Percentiles rank a stretch among this genome's conserved stretches.
phyloP scores from a whole-genome alignment of 2,113 vertebrate genomes.

The Riparia riparia region DNA sequence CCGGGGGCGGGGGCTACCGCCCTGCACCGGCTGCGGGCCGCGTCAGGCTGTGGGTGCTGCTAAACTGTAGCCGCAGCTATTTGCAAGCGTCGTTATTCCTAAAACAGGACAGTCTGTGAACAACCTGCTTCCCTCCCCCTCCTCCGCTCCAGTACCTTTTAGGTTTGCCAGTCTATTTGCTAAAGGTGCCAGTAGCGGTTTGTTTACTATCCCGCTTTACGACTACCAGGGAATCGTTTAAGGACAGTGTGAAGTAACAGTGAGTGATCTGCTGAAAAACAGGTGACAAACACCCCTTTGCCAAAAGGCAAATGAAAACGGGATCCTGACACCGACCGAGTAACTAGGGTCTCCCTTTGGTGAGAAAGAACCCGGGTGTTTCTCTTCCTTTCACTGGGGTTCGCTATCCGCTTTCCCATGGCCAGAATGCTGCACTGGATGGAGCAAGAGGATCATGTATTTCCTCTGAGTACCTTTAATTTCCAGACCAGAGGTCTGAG shows the following conservation, averaged over 20 bases:
- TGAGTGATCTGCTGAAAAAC: background rate
- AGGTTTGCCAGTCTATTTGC: background rate
- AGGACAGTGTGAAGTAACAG: background rate
- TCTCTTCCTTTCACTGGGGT: background rate
- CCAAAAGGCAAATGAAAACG: background rate
- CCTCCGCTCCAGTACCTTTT: background rate
- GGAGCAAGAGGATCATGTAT: background rate
- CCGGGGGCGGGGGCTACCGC: background rate
- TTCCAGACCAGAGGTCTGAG: background rate
- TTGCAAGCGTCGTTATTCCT: background rate
- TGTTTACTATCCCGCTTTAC: background rate
- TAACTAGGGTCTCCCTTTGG: background rate
- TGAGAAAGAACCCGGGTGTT: background rate
- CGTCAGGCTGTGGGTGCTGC: background rate
- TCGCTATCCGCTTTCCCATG: background rate
- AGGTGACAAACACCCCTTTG: background rate
- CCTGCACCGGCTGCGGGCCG: background rate
- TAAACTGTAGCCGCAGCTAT: background rate
- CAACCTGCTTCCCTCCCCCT: rapidly evolving
- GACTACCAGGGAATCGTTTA: background rate
- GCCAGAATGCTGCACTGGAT: background rate
- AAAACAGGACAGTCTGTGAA: background rate
- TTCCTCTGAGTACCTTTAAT: background rate
- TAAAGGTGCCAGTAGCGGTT: background rate
- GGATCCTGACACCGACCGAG: background rate